phyloP scores from a whole-genome alignment of 53 echinoderm and acorn worm genomes.

The Arbacia lixula region DNA sequence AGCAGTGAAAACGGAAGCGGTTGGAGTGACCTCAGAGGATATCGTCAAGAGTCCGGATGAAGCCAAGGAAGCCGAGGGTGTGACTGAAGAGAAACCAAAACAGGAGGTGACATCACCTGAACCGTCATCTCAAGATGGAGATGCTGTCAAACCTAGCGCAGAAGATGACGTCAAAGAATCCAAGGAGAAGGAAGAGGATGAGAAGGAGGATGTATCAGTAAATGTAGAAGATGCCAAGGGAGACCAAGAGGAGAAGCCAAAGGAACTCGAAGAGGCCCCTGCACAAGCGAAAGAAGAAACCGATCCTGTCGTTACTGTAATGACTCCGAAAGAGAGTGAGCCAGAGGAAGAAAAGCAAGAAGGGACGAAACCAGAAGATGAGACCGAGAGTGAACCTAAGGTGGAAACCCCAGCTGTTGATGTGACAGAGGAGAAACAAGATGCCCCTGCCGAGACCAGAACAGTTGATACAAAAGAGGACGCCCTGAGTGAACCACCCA shows the following conservation, averaged over 20 bases:
- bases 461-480: neutral
- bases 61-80: slow-evolving; percentile 1
- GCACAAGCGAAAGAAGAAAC: too few species aligned
- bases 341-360: too few species aligned
- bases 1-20: neutral
- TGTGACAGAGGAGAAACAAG: neutral
- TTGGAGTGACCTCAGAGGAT: neutral
- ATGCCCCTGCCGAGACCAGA: neutral
- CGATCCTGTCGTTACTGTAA: too few species aligned
- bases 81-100: slow-evolving; percentile 1
- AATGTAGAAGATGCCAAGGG: neutral
- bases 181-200: neutral
- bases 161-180: neutral
- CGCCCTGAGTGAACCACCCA: neutral
- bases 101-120: neutral
- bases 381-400: too few species aligned
- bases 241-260: neutral
- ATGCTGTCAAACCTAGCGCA: neutral
- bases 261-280: too few species aligned
- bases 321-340: too few species aligned
- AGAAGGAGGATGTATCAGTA: neutral
- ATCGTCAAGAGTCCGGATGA: neutral
- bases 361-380: too few species aligned
- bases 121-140: neutral
- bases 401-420: neutral